Evolutionary conservation across 2,888 invertebrate species (phyloP), one percentile per base, ranked within the genome.

Genomic region (Sarcophaga carnaria): DNA sequence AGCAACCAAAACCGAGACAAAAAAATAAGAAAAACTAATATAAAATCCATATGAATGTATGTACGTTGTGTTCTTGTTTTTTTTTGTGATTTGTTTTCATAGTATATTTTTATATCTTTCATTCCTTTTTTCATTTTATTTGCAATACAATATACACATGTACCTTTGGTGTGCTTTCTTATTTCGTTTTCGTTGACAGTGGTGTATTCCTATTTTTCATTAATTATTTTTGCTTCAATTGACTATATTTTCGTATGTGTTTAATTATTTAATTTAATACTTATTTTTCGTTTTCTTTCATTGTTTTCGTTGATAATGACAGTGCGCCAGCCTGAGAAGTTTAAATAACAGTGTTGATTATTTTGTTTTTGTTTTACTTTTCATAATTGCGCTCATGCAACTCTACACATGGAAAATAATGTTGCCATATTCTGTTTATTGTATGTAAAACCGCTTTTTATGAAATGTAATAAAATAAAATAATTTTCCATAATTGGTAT

Each of bases 111-210:
- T 83, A 37, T 70, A 69, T 76, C 25, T 47, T 2, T 75, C 27
- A 49, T 84, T 49, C 60, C 66, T 54, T 47, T 8, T 62, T 59
- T 70, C 49, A 17, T 79, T 81, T 54, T 74, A 74, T 74, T 12
- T 54, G 2, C 54, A 54, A 54, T 14, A 54, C 17, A 12, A 54
- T 54, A 17, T 54, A 54, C 17, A 14, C 17, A 14, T 12, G 14
- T 4, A 54, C 17, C 5, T 17, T 60, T 69, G 79, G 77, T 85
- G 72, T 84, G 60, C 82, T 80, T 74, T 81, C 81, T 76, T 80
- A 54, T 81, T 17, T 66, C 71, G 17, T 81, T 85, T 71, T 74
- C 20, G 47, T 62, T 88, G 83, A 82, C 85, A 85, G 87, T 85
- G 85, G 80, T 75, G 85, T 83, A 72, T 83, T 81, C 60, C 67